Evolutionary conservation across 2,113 vertebrate species (phyloP).

Genomic region (Hyaena hyaena): DNA sequence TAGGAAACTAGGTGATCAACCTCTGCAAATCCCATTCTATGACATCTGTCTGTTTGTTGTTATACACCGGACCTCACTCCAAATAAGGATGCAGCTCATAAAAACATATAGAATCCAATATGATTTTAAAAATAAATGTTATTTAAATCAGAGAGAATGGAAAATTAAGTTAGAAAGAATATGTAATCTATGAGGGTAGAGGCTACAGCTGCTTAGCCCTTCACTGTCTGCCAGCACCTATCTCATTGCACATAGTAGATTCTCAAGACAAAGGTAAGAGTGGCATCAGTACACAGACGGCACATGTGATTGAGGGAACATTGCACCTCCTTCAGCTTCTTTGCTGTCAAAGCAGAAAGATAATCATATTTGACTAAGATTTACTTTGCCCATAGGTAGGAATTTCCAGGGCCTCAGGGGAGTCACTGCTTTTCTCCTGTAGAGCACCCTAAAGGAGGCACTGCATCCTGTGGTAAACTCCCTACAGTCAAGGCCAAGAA

Average conservation of each 20-base stretch:
- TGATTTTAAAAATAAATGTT: background rate
- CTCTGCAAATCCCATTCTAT: background rate
- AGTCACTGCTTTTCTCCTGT: background rate
- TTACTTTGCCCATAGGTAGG: background rate
- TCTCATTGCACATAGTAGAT: background rate
- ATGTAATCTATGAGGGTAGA: background rate
- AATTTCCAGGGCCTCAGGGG: background rate
- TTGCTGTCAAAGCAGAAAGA: background rate
- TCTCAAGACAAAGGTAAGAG: background rate
- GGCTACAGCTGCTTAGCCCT: background rate
- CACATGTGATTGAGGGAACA: background rate
- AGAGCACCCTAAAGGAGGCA: background rate
- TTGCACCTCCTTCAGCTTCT: background rate
- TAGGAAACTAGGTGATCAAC: background rate
- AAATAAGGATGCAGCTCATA: background rate
- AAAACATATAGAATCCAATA: background rate
- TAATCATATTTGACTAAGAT: background rate
- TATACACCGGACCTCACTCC: background rate
- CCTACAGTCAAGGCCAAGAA: background rate
- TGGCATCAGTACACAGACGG: background rate
- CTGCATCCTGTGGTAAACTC: background rate
- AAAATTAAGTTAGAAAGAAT: background rate
- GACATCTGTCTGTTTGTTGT: background rate
- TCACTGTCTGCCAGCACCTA: background rate
- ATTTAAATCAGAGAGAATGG: background rate